A percentile compares a stretch with the other conserved stretches of the same genome.
phyloP scores from a whole-genome alignment of 2,113 vertebrate species.

The Pardalotus punctatus region DNA sequence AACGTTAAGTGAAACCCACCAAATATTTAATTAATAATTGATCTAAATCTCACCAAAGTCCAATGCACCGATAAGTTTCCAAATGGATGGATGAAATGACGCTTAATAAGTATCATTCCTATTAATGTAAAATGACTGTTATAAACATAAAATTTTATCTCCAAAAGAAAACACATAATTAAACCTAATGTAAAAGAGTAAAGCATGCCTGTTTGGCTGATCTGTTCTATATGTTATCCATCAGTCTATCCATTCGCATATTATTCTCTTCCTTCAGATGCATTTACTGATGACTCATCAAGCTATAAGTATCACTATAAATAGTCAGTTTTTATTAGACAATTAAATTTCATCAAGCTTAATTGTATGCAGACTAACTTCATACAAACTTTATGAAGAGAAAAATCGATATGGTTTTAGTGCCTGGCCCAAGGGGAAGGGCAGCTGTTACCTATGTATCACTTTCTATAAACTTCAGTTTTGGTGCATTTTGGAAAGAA shows the following conservation, averaged over 20 bases:
- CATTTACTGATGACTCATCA: not conserved
- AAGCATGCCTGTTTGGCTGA: not conserved
- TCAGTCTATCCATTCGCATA: not conserved
- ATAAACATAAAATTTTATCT: not conserved
- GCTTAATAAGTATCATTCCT: not conserved
- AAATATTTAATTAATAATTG: not conserved
- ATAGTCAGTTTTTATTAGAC: not conserved
- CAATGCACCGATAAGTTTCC: not conserved
- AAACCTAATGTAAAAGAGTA: not conserved
- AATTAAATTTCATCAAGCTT: not conserved
- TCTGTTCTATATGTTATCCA: rapidly evolving
- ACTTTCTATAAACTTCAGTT: not conserved
- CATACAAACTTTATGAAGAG: not conserved
- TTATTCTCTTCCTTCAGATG: not conserved
- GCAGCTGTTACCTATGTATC: not conserved
- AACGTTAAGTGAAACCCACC: not conserved
- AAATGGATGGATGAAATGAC: not conserved
- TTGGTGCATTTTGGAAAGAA: not conserved
- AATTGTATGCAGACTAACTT: not conserved
- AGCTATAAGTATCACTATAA: not conserved
- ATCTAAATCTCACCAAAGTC: not conserved
- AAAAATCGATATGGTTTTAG: not conserved
- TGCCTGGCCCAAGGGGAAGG: not conserved
- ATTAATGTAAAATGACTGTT: not conserved
- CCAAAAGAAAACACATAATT: not conserved